Base-by-base conservation (phyloP, 2,888 invertebrate species). In the Cancer borealis region DNA sequence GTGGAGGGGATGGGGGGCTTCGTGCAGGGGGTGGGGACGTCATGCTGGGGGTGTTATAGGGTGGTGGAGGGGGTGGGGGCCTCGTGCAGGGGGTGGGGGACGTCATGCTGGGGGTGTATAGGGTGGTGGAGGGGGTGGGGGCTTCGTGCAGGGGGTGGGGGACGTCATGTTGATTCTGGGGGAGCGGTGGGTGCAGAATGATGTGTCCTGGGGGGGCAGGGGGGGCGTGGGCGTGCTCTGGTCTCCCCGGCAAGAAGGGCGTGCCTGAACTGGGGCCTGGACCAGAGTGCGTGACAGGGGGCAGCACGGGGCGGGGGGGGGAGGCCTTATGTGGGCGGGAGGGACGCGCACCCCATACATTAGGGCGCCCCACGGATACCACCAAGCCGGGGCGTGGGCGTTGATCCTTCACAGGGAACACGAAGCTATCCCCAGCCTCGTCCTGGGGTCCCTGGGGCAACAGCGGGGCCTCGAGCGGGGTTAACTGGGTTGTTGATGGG, bases 201-300 rank as follows among this genome's bases (percentile, higher is more conserved):
- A 45, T 45, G 45, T 12, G 26, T n/a, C 47, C 89, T n/a, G 21
- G 54, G 30, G 47, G 88, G 46, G 14, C 47, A 14, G 14, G 73
- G 26, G 4, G 2, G 6, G n/a, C 79, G 26, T 88, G 91, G 21
- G 84, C 60, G 10, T 26, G 21, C 14, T 60, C 30, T 10, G 79
- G 84, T 3, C 93, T 47, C 0, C 95, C 95, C 0, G 95, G 95
- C 10, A 95, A 90, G 47, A 95, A 95, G 26, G 94, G 94, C 3
- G 92, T 94, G 21, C 94, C 95, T 21, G 94, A 94, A 46, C 88
- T 95, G 5, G 89, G 92, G 14, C 95, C 93, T n/a, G 95, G 95
- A 1, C 94, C 94, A 1, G 87, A 26, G 90, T 94, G 84, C 26
- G 90, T 54, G 30, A 93, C 66, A 21, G 95, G 79, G 17, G 94